A percentile compares a stretch with the other conserved stretches of the same genome.
phyloP scores from a whole-genome alignment of 2,113 vertebrate species.

The Sterrhoptilus dennistouni region DNA sequence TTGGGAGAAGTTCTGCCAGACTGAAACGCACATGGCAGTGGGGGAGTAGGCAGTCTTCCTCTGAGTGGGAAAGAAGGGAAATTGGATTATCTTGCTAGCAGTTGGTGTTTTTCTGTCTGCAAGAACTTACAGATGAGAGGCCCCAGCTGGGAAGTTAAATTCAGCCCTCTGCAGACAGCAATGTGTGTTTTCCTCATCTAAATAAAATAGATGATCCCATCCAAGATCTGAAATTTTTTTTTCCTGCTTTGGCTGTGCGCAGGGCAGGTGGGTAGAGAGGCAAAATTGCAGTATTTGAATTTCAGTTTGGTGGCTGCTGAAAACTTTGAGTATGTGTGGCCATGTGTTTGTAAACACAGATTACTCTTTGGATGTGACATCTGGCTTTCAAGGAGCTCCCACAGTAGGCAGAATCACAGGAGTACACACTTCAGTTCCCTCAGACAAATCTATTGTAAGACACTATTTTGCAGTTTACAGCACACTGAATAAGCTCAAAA shows the following conservation, averaged over 20 bases:
- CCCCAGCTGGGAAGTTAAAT: slow-evolving; percentile 14
- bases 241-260: neutral
- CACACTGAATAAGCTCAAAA: slow-evolving; percentile 27
- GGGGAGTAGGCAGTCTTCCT: slow-evolving; percentile 32
- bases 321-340: neutral
- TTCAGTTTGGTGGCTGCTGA: neutral
- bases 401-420: slow-evolving; percentile 42
- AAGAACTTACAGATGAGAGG: slow-evolving; percentile 53
- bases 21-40: slow-evolving; percentile 59
- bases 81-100: slow-evolving; percentile 76
- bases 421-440: slow-evolving; percentile 36
- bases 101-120: slow-evolving; percentile 69
- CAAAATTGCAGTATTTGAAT: neutral
- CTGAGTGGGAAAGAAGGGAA: slow-evolving; percentile 59
- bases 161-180: slow-evolving; percentile 37
- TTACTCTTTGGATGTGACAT: slow-evolving; percentile 33
- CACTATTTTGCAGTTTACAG: slow-evolving; percentile 4
- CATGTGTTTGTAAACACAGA: slow-evolving; percentile 45
- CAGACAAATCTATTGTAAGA: slow-evolving; percentile 14
- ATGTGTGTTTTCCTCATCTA: neutral
- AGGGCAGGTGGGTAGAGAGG: neutral
- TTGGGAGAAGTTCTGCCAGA: slow-evolving; percentile 48
- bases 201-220: neutral
- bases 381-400: slow-evolving; percentile 43
- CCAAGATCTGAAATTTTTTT: neutral